A percentile compares a stretch with the other conserved stretches of the same genome.
Conservation (phyloP, 2,113 vertebrate genomes). For the Tychaedon coryphoeus region DNA sequence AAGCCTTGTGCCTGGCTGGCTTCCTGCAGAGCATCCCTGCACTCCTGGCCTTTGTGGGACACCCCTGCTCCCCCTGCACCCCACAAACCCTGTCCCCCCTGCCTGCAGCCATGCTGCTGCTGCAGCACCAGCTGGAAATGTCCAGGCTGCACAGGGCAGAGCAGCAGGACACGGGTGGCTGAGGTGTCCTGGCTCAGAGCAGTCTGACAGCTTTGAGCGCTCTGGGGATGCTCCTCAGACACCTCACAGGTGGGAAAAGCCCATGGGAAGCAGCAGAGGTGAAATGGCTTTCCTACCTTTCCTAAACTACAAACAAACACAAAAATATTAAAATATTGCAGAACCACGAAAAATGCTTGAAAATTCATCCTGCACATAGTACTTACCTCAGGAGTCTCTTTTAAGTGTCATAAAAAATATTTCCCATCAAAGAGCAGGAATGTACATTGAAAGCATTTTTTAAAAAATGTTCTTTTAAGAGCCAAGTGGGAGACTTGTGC, state of each 20-base stretch:
- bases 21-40: fast-evolving
- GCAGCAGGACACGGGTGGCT: fast-evolving
- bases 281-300: not conserved
- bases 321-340: not conserved
- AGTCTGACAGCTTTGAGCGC: not conserved
- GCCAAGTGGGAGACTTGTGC: not conserved
- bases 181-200: too few species aligned
- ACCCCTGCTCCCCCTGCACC: not conserved
- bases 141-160: not conserved
- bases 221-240: not conserved
- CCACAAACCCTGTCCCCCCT: fast-evolving
- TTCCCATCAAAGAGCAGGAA: not conserved
- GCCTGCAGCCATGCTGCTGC: fast-evolving
- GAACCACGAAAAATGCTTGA: not conserved
- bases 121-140: fast-evolving
- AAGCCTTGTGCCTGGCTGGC: not conserved
- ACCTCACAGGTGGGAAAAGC: fast-evolving
- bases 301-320: not conserved
- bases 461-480: not conserved
- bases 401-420: not conserved
- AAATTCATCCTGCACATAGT: not conserved
- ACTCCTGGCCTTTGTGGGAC: not conserved
- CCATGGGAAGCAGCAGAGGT: not conserved
- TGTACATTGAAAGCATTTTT: not conserved
- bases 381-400: not conserved